phyloP scores from a whole-genome alignment of 2,113 vertebrate species.

The Nicator chloris region DNA sequence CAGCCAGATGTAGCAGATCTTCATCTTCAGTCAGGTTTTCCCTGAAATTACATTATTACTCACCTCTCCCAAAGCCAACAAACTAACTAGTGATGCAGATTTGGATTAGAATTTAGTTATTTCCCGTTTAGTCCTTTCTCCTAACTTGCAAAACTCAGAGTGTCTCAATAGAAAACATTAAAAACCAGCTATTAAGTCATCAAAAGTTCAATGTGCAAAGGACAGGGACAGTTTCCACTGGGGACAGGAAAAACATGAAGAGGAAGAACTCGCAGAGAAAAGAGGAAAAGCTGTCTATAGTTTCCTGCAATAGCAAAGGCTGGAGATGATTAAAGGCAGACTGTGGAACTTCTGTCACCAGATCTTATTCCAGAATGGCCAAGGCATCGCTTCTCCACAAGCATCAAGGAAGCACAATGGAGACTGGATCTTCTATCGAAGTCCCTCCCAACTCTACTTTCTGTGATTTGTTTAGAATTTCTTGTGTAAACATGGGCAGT shows the following conservation, averaged over 20 bases:
- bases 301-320: not conserved
- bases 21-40: not conserved
- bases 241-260: not conserved
- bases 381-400: rapidly evolving
- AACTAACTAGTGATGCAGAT: not conserved
- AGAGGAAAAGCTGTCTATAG: not conserved
- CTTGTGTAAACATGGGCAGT: not conserved
- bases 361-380: not conserved
- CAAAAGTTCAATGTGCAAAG: rapidly evolving
- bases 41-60: not conserved
- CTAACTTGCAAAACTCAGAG: not conserved
- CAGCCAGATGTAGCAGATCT: not conserved
- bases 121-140: not conserved
- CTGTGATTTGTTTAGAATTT: not conserved
- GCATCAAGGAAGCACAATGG: not conserved
- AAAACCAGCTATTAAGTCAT: not conserved
- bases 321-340: not conserved
- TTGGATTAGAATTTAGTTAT: not conserved
- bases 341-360: not conserved
- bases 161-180: not conserved
- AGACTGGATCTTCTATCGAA: not conserved
- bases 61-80: not conserved
- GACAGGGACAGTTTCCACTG: not conserved
- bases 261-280: not conserved
- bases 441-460: not conserved